Evolutionary conservation across 2,888 invertebrate genomes (phyloP).

Genomic region (Phoenoteleia sp.): DNA sequence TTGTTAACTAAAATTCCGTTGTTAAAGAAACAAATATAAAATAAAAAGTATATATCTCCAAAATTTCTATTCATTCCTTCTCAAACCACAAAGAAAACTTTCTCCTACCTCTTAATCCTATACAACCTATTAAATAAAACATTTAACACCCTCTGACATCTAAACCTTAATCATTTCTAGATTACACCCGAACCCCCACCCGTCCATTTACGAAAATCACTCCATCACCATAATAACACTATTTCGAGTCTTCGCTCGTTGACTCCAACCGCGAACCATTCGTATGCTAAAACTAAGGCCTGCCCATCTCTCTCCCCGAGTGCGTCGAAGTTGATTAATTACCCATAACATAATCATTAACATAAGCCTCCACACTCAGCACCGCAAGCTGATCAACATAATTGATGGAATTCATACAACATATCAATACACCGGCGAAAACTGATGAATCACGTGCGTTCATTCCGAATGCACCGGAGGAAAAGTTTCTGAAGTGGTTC

Average conservation of each 20-base stretch:
- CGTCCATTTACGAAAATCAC: too few relatives aligned
- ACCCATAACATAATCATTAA: background rate
- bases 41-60: too few relatives aligned
- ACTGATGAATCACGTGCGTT: conserved; percentile 41
- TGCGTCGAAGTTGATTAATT: conserved; percentile 63
- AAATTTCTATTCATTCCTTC: too few relatives aligned
- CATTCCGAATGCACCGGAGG: too few relatives aligned
- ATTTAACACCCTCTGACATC: too few relatives aligned
- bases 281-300: conserved; percentile 8
- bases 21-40: too few relatives aligned
- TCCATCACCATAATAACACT: conserved; percentile 12
- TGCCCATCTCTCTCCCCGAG: background rate
- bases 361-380: background rate
- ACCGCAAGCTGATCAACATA: conserved; percentile 36
- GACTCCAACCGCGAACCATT: conserved; percentile 3
- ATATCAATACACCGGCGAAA: conserved; percentile 19
- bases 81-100: too few relatives aligned
- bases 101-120: too few relatives aligned
- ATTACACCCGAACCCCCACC: too few relatives aligned
- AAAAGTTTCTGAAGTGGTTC: conserved; percentile 57
- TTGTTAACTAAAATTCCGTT: too few relatives aligned
- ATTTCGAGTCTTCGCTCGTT: background rate
- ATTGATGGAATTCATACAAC: conserved; percentile 53
- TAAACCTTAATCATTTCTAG: too few relatives aligned
- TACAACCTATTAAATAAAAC: too few relatives aligned